Evolutionary conservation across 2,797 vertebrate species (phyloP).

Genomic region (Meda fulgida): DNA sequence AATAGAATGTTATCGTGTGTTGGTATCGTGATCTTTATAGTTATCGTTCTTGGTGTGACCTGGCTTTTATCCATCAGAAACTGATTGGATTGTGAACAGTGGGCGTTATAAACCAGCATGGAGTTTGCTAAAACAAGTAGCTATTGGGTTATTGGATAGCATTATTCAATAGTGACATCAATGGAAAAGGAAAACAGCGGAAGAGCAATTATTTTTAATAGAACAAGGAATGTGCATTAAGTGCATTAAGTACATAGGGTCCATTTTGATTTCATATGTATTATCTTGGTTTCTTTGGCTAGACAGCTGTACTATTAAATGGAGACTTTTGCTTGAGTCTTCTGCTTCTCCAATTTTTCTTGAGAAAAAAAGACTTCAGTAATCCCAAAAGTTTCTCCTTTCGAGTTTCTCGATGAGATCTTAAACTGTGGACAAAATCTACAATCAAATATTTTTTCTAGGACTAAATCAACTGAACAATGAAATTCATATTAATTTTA

Average conservation of each 20-base stretch:
- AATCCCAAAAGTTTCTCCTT: neutral
- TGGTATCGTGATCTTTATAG: neutral
- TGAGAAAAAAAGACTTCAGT: neutral
- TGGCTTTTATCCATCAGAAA: neutral
- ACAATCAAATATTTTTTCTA: neutral
- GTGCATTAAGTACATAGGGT: neutral
- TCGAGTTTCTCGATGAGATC: neutral
- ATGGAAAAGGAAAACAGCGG: neutral
- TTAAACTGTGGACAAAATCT: neutral
- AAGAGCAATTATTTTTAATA: neutral
- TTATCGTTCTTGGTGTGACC: neutral
- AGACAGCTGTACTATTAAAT: conserved; percentile 17
- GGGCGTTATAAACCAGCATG: neutral
- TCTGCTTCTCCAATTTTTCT: neutral
- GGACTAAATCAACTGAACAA: neutral
- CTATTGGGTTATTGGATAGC: neutral
- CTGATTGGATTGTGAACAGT: neutral
- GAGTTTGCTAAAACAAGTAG: neutral
- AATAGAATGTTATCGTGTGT: neutral
- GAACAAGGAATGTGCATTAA: neutral
- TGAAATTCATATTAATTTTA: neutral
- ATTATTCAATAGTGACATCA: neutral
- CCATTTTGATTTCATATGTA: neutral
- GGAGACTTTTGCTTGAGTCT: neutral
- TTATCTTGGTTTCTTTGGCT: neutral